Percentiles rank a stretch among this genome's conserved stretches.
Conservation (phyloP, 2,797 vertebrate species). For the Anguilla obscura region DNA sequence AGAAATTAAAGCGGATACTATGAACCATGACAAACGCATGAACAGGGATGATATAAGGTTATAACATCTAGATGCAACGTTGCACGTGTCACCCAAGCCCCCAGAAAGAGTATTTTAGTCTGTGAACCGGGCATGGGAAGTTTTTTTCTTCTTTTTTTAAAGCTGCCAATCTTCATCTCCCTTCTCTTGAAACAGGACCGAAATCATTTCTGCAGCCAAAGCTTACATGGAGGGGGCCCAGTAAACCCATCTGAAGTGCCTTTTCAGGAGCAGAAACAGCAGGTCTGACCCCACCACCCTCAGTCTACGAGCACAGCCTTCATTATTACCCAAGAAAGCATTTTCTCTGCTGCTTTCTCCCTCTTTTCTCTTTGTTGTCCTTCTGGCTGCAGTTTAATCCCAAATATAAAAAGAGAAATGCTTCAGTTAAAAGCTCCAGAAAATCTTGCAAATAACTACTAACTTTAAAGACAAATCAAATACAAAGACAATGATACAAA, state of each 20-base stretch:
- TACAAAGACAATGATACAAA: not conserved
- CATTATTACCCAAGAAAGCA: conserved; percentile 13
- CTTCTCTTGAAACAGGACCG: conserved; percentile 14
- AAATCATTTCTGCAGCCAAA: conserved; percentile 9
- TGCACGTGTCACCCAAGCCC: not conserved
- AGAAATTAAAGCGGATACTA: not conserved
- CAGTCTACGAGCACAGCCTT: not conserved
- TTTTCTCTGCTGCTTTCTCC: conserved; percentile 7
- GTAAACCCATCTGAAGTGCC: conserved; percentile 9
- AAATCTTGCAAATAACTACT: conserved; percentile 11
- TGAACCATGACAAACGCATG: not conserved
- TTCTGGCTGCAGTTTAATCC: not conserved
- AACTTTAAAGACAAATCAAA: not conserved
- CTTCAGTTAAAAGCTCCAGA: not conserved
- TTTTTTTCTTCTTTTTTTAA: not conserved
- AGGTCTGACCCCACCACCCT: conserved; percentile 14
- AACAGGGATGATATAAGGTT: not conserved
- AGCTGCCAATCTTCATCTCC: not conserved
- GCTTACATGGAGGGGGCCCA: not conserved
- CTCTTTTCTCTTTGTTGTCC: not conserved
- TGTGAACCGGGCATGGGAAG: not conserved
- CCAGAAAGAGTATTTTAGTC: not conserved
- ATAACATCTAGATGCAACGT: no score
- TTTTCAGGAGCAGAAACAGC: not conserved
- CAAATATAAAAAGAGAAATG: not conserved